Base-by-base conservation (phyloP, 2,113 vertebrate species). In the Capreolus pygargus region DNA sequence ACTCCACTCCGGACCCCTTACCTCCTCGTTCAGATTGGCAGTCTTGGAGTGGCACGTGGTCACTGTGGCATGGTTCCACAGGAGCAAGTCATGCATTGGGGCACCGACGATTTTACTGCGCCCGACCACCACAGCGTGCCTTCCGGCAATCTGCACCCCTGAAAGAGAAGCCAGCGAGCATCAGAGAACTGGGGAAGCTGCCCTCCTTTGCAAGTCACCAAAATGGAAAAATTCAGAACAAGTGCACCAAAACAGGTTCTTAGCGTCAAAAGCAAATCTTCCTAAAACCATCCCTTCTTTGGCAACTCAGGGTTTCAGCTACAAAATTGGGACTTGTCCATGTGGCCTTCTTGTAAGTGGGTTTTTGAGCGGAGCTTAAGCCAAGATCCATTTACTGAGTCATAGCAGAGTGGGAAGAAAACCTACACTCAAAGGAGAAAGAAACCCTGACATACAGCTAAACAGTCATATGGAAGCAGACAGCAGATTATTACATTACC, bases 1-100 rank as follows among this genome's bases (percentile, higher is more conserved):
- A 0, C 27, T 67, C 39, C 54, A 2, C n/a, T n/a, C 25, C 4
- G 47, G 67, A 61, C 27, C 12, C 25, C 98, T 97, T 98, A 99
- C 99, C 99, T 99, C 99, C 93, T 99, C 99, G 30, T 99, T 97
- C 43, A 99, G 98, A 4, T 99, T 98, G 6, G 98, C 97, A 0
- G 99, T 99, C 98, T 99, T 99, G 14, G 99, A 99, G 98, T 99
- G 99, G 98, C 99, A 99, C 12, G 99, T 99, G 93, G 99, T 99
- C 95, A 99, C 99, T 0, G 99, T 99, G 19, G 99, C 99, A 0
- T 99, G 99, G 98, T 98, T 99, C 99, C 99, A 99, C 74, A 99
- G 99, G 95, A 99, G 99, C 88, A 99, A 98, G 98, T 99, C 99
- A 1, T 99, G 99, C 99, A 99, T 99, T 2, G 99, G 99, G 36